Evolutionary conservation across 2,113 vertebrate genomes (phyloP), one percentile per base, ranked within the genome.

Genomic region (Galeopterus variegatus): DNA sequence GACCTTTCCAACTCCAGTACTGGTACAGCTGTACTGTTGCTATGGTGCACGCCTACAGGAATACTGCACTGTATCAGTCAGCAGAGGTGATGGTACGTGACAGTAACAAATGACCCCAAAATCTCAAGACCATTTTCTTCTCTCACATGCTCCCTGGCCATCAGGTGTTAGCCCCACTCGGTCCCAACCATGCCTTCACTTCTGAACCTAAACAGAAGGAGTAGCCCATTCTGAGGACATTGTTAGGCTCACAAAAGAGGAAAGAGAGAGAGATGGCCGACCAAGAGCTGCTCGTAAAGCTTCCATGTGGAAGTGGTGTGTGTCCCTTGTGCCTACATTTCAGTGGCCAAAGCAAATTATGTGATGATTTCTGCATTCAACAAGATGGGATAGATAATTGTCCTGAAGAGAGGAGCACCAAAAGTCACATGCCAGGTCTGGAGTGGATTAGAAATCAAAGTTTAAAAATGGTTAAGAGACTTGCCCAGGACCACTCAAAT

Each of bases 71-170:
- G 1, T 19, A 11, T 64, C 45, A 33, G 23, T 92, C 67, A 72
- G 33, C 12, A 1, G 4, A n/a, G 12, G 23, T 8, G 14, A 45
- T 14, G 21, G 41, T 8, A 14, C 14, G 4, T 24, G 45, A 33
- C 6, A 7, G 19, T 62, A 79, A 94, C 69, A 80, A 80, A 73
- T 5, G 36, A 82, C 31, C 23, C 91, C 62, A 15, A 88, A 31
- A 12, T 19, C 24, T 58, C 18, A 52, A 56, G 75, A 50, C 31
- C 31, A 5, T 36, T 73, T 77, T 60, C 50, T 64, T 85, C 31
- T 67, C 50, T 19, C 0, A 0, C 1, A 4, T 5, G 19, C 33
- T 75, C 7, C 5, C 0, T 48, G 60, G 45, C 11, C n/a, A 14
- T 56, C 9, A 13, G 7, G 19, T 24, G 3, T 83, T 52, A 94